phyloP scores from a whole-genome alignment of 2,797 vertebrate species.

The Coluber constrictor region DNA sequence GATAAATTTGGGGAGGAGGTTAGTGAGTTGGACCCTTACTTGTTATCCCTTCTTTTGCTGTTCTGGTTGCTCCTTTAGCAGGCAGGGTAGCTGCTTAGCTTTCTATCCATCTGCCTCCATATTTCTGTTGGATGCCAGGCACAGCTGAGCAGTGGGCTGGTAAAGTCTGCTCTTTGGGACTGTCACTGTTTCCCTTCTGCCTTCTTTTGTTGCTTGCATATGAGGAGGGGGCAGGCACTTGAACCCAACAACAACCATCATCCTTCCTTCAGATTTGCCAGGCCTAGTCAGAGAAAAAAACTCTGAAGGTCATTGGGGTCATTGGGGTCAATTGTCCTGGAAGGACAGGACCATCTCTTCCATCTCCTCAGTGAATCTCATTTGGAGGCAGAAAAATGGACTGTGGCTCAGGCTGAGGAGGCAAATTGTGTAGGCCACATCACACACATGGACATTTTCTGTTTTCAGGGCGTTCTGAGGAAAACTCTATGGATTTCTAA shows the following conservation, averaged over 20 bases:
- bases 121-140: neutral
- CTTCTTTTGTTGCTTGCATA: neutral
- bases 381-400: neutral
- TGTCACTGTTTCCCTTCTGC: neutral
- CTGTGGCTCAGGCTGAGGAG: neutral
- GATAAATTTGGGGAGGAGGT: neutral
- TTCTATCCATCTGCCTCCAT: neutral
- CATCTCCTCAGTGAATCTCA: neutral
- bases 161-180: neutral
- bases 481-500: neutral
- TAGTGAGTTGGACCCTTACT: neutral
- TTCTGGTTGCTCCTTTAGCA: neutral
- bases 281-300: neutral
- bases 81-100: neutral
- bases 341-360: too few species aligned
- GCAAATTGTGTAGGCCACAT: neutral
- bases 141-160: constrained; percentile 6
- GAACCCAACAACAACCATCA: neutral
- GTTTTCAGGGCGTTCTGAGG: neutral
- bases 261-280: neutral
- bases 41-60: neutral
- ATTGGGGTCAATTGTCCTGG: neutral
- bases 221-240: too few species aligned
- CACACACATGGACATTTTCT: neutral
- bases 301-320: neutral